Evolutionary conservation across 2,888 invertebrate species (phyloP).

Genomic region (Chalcosyrphus nemorum): DNA sequence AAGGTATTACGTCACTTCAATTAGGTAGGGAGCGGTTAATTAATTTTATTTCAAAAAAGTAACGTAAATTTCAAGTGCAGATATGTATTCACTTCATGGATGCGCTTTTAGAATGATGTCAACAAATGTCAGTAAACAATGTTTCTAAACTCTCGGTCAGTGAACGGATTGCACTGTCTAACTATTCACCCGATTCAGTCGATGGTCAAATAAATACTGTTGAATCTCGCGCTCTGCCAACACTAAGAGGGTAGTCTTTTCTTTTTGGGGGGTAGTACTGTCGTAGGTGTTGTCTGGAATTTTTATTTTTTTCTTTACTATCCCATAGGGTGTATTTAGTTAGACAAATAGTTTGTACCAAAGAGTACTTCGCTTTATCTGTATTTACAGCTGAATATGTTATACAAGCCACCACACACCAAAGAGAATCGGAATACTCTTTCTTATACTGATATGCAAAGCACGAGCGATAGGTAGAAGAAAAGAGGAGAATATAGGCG

Average conservation of each 20-base stretch:
- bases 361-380: no score
- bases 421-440: no score
- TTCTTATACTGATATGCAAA: no score
- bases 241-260: background rate
- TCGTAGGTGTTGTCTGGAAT: no score
- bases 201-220: conserved; percentile 44
- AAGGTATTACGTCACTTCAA: background rate
- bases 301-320: no score
- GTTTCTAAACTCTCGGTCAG: background rate
- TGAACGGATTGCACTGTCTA: background rate
- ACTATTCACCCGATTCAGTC: conserved; percentile 4
- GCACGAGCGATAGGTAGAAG: no score
- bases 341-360: no score
- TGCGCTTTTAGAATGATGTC: background rate
- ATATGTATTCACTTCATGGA: background rate
- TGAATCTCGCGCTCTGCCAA: background rate
- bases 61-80: background rate
- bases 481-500: no score
- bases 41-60: background rate
- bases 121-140: conserved; percentile 8
- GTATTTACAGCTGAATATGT: no score
- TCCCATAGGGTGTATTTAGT: no score
- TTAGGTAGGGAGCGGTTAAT: background rate
- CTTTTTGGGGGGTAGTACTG: background rate
- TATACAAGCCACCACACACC: no score